phyloP scores from a whole-genome alignment of 2,113 vertebrate species.

The Aythya baeri region DNA sequence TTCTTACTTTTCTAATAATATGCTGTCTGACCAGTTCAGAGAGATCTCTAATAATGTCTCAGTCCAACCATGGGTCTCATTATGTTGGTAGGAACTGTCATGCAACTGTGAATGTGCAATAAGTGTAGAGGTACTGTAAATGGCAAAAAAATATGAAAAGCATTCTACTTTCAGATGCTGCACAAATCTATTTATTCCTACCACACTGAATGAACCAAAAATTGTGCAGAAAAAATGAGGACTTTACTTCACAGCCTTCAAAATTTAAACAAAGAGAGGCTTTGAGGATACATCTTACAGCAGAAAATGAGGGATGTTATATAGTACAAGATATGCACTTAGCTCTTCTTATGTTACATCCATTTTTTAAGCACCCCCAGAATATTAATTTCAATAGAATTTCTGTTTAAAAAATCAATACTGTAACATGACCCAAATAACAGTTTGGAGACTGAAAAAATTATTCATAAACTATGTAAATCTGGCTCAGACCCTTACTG shows the following conservation, averaged over 20 bases:
- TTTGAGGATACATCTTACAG: conserved; percentile 38
- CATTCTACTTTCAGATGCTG: conserved; percentile 70
- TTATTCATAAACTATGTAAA: conserved; percentile 37
- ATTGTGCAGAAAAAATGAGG: conserved; percentile 44
- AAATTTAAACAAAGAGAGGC: conserved; percentile 63
- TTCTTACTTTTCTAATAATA: conserved; percentile 73
- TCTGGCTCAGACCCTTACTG: background rate
- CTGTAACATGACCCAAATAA: conserved; percentile 23
- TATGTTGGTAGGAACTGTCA: conserved; percentile 75
- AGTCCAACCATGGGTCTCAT: conserved; percentile 69
- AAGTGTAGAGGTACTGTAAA: conserved; percentile 74
- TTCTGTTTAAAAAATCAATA: conserved; percentile 59
- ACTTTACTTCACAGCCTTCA: conserved; percentile 61
- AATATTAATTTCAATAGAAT: conserved; percentile 53
- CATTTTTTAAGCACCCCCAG: conserved; percentile 24
- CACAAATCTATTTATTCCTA: conserved; percentile 72
- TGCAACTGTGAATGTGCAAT: conserved; percentile 72
- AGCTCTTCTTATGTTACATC: conserved; percentile 46
- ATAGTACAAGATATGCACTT: conserved; percentile 20
- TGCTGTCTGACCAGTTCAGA: conserved; percentile 72
- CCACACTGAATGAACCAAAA: conserved; percentile 68
- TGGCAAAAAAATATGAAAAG: conserved; percentile 69
- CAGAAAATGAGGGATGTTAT: conserved; percentile 48
- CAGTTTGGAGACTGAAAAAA: conserved; percentile 6
- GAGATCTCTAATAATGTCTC: conserved; percentile 71